Base-by-base conservation (phyloP, 1,140 invertebrate species). In the Bilobella aurantiaca region DNA sequence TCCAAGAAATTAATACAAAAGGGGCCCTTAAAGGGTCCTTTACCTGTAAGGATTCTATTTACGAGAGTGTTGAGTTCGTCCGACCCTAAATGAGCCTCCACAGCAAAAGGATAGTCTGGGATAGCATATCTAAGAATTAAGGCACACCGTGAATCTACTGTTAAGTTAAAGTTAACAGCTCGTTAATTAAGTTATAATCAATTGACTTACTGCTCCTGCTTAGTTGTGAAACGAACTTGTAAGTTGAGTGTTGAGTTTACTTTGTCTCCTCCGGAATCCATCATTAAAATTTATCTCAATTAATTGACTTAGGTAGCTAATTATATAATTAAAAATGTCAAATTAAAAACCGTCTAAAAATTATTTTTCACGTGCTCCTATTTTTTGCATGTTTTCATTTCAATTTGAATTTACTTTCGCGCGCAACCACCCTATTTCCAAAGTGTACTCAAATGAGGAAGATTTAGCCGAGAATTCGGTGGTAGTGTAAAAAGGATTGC, bases 61-160 rank as follows among this genome's bases (percentile, higher is more conserved):
- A 96, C 77, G 29, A 95, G 79, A 61, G 81, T 83, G 77, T 91
- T 93, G 2, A 96, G 78, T 62, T 89, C 87, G 58, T 81, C 78
- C 5, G 81, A 75, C 56, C 83, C 80, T 14, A 91, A 82, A 61
- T 81, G 83, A 37, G 83, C 81, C 56, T 88, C 85, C 18, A 95
- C 86, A 12, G 89, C 87, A 75, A 89, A 87, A 0, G 90, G 88
- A 71, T 83, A 84, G 79, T 93, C 88, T 16, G 91, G 86, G 56
- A 95, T 85, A 14, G 91, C 87, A 84, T 87, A 93, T 68, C 91
- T 96, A 77, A 73, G 70, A 63, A 72, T 29, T 70, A 74, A n/a
- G n/a, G n/a, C n/a, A n/a, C n/a, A n/a, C n/a, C n/a, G n/a, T n/a
- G n/a, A n/a, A n/a, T n/a, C n/a, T n/a, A n/a, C n/a, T n/a, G n/a